These are phyloP conservation scores for Asobara japonica DNA, from an alignment of 1,140 invertebrate genomes.

Conservation along the genomic window DNA sequence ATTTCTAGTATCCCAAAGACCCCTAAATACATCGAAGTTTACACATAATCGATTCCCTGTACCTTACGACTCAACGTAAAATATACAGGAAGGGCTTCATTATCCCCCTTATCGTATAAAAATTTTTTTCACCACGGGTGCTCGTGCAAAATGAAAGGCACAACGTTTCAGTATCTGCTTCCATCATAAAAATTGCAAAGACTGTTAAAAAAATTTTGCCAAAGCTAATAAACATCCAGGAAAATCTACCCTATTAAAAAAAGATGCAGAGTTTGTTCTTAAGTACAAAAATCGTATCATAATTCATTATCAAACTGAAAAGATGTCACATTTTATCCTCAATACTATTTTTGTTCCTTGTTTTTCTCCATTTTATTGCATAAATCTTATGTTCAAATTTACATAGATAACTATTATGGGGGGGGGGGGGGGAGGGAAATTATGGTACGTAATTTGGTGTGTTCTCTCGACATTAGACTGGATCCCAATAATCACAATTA, in stretches of 20 bases:
- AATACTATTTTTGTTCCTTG: background rate
- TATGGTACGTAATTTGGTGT: slow-evolving; percentile 40
- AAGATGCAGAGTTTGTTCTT: slow-evolving; percentile 22
- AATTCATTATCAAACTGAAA: background rate
- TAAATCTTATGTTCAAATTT: slow-evolving; percentile 55
- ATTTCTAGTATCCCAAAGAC: no score
- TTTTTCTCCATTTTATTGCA: slow-evolving; percentile 23
- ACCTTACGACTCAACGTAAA: slow-evolving; percentile 24
- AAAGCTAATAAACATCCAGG: slow-evolving; percentile 13
- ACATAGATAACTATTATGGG: slow-evolving; percentile 48
- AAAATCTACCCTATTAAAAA: slow-evolving; percentile 1
- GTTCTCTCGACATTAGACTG: slow-evolving; percentile 48
- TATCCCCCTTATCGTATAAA: slow-evolving; percentile 5
- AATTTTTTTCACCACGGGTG: slow-evolving; percentile 18
- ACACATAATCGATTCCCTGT: background rate
- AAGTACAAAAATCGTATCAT: slow-evolving; percentile 35
- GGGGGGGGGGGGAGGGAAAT: slow-evolving; percentile 40
- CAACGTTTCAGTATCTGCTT: slow-evolving; percentile 27
- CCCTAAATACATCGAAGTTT: background rate
- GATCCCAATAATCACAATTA: slow-evolving; percentile 51
- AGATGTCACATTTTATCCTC: background rate
- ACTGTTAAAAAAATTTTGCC: background rate
- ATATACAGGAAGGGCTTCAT: slow-evolving; percentile 6
- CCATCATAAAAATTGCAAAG: slow-evolving; percentile 15
- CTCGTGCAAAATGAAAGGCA: slow-evolving; percentile 36